Conservation (phyloP, 2,888 invertebrate genomes). For the Branchellion lobata region DNA sequence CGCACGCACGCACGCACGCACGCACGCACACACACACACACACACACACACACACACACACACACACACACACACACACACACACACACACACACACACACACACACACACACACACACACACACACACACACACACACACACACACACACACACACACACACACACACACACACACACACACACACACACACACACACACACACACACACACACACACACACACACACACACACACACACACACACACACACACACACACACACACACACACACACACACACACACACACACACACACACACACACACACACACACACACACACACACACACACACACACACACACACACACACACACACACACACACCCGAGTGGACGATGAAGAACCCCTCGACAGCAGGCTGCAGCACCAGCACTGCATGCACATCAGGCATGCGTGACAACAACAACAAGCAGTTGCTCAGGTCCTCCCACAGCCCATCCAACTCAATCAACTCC, state of each 20-base stretch:
- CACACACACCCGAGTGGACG: constrained; percentile 71
- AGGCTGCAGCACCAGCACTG: constrained; percentile 80
- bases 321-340: neutral
- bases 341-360: neutral
- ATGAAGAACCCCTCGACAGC: constrained; percentile 88
- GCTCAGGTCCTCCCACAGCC: constrained; percentile 77
- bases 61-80: constrained; percentile 16
- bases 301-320: neutral
- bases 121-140: constrained; percentile 5
- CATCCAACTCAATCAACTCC: constrained; percentile 72
- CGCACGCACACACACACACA: neutral
- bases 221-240: constrained; percentile 16
- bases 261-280: neutral
- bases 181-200: neutral
- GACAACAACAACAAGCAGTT: constrained; percentile 77
- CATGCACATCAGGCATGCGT: constrained; percentile 81
- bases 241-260: neutral
- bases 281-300: neutral
- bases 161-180: neutral
- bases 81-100: constrained; percentile 16
- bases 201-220: constrained; percentile 24
- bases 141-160: neutral
- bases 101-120: neutral
- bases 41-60: constrained; percentile 56
- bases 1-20: too few relatives aligned